Evolutionary conservation across 1,140 invertebrate genomes (phyloP), one percentile per base, ranked within the genome.

Genomic region (Prorops nasuta): DNA sequence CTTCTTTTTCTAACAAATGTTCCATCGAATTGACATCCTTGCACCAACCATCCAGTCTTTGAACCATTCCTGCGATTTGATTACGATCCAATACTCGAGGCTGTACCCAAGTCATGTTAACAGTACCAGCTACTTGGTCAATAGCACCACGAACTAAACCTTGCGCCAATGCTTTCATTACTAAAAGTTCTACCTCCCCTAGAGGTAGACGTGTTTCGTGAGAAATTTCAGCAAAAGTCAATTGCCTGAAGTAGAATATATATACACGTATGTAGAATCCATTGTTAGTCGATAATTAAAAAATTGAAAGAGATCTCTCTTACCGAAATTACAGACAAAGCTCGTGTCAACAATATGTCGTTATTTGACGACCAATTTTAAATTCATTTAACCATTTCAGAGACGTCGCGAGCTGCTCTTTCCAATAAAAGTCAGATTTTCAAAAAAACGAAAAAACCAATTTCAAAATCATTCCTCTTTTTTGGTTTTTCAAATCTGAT

Each of bases 141-240:
- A 99, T 98, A 38, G 88, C 88, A 12, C 97, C 97, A 52, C 88
- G 86, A 2, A 99, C 91, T 1, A 99, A 81, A 37, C 91, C 92
- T 59, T 98, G 86, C n/a, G 94, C 92, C 18, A 99, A 72, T 0
- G 97, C 97, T 77, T 98, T 97, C 97, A 99, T 99, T 2, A 98
- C 92, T 9, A 98, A 79, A 49, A 97, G 79, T 72, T 99, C 97
- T 16, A 99, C 94, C 77, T 97, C 88, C 37, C 86, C 86, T 9
- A 87, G 72, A 1, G 89, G 87, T 51, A 98, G 76, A 63, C 87
- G 82, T 7, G 94, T 92, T 71, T 91, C 91, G 42, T 82, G 74
- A 1, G 95, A 86, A 48, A 99, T 98, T 74, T 98, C 95, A 8
- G 81, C 77, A 74, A 99, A 99, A 0, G 91, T 88, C 37, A 99